A percentile compares a stretch with the other conserved stretches of the same genome.
Evolutionary conservation across 1,140 invertebrate species (phyloP).

Genomic region (Pygmarrhopalites habei): DNA sequence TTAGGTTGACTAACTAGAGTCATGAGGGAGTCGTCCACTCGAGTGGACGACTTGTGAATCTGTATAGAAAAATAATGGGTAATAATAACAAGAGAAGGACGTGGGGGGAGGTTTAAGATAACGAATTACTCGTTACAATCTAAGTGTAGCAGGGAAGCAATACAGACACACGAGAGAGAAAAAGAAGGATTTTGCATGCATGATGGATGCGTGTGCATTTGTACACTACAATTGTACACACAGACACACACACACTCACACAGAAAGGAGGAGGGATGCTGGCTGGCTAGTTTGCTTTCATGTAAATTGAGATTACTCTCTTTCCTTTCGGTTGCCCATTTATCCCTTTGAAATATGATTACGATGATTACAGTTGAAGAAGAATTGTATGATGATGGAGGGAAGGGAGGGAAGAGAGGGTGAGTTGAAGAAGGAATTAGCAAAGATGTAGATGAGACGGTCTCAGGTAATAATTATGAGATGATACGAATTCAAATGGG

Average conservation of each 20-base stretch:
- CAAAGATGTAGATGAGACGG: constrained; percentile 16
- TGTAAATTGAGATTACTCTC: constrained; percentile 10
- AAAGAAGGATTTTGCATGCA: neutral
- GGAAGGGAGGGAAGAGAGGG: neutral
- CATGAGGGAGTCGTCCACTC: too few relatives aligned
- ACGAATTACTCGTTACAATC: constrained; percentile 15
- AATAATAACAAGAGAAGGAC: too few relatives aligned
- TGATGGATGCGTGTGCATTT: neutral
- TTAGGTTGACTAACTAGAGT: too few relatives aligned
- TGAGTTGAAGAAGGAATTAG: constrained; percentile 26
- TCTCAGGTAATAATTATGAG: constrained; percentile 4
- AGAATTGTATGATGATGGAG: constrained; percentile 17
- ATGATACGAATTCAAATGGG: constrained; percentile 15
- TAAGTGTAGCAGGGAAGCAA: too few relatives aligned
- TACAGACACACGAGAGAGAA: neutral
- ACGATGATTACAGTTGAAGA: constrained; percentile 20
- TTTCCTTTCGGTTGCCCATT: constrained; percentile 9
- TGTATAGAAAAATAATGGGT: too few relatives aligned
- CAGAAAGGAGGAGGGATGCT: too few relatives aligned
- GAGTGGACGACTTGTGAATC: too few relatives aligned
- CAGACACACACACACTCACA: too few relatives aligned
- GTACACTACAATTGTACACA: too few relatives aligned
- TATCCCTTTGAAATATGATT: constrained; percentile 27
- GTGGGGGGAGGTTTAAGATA: too few relatives aligned
- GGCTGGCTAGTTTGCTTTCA: constrained; percentile 10